Base-by-base conservation (phyloP, 1,140 invertebrate genomes). In the Globodera rostochiensis region DNA sequence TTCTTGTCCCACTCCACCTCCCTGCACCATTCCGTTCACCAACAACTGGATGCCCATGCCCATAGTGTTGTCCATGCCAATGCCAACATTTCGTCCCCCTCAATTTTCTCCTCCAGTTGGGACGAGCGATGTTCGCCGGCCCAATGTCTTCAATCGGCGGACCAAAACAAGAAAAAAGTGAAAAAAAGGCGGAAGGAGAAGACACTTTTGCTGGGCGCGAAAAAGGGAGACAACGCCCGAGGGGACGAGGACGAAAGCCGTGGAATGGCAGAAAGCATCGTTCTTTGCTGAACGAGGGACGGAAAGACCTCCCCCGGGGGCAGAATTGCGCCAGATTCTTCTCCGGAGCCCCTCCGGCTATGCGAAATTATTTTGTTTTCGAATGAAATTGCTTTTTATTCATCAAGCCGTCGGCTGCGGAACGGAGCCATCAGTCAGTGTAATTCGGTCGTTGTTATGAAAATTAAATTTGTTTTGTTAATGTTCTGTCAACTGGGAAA, bases 1-100 rank as follows among this genome's bases (percentile, higher is more conserved):
- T 89, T 87, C 57, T 57, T 87, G 25, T 87, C 86, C 6, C 77
- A 74, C 25, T 84, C 84, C 7, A 84, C 84, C 49, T 74, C 83
- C 6, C 46, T 76, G 64, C 50, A 81, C 15, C 69, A 71, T 13
- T 47, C 25, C 9, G 36, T 45, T n/a, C 69, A 45, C 7, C 69
- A 71, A 19, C 69, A 71, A 21, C 25, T 45, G 5, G 19, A 70
- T 21, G 60, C 13, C 67, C 11, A 19, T 64, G 57, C 5, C 15
- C 57, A 64, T 19, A 64, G 13, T 64, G 11, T 15, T 64, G 11
- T 15, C 11, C 11, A 64, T 64, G 57, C 57, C 57, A 64, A 19
- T 19, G 57, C 57, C 57, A 64, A 25, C 36, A 2, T 6, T 45
- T 21, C 69, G 5, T 71, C 69, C 69, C 36, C 69, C 69, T 71